Evolutionary conservation across 2,797 vertebrate genomes (phyloP), one percentile per base, ranked within the genome.

Genomic region (Labroides dimidiatus): DNA sequence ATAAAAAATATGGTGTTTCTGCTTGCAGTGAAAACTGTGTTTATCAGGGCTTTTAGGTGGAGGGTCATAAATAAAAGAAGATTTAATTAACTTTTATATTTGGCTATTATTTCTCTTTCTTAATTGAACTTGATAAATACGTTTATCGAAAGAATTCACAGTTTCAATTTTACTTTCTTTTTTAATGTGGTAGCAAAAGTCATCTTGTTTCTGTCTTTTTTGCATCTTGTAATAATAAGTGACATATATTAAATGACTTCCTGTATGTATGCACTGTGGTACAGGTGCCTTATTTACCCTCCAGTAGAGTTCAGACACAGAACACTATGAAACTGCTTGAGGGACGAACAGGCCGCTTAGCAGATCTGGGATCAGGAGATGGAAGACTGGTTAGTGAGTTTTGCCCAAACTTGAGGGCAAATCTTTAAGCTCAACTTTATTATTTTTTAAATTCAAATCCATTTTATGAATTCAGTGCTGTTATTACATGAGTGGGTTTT

Each of bases 231-330:
- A 33, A 33, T 33, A 33, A 33, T 33, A 33, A 33, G 30, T 53
- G 23, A 71, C 17, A 14, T 15, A 14, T 15, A 23, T 63, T 16
- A 19, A 43, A 36, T 70, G 27, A 75, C 58, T 51, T 5, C 42
- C 6, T 19, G 8, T 37, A 1, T 62, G 20, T 69, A 69, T 61
- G 56, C 24, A 44, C 56, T 88, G 50, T 77, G 74, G 27, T 70
- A 16, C 70, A 95, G 93, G 93, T 95, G 49, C 93, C 93, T 19
- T 95, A 93, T 86, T 81, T 94, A 66, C 93, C 93, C 52, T 95
- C 93, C 27, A 91, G 91, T 80, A 82, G 75, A 78, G 27, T 51
- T 64, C 93, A 94, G 80, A 93, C 86, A 0, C 59, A 64, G 57
- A 95, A 94, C 16, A 78, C 86, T 13, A 85, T 94, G 89, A 93